Percentiles rank a stretch among this genome's conserved stretches.
phyloP scores from a whole-genome alignment of 2,888 invertebrate species.

The Rhorus exstirpatorius region DNA sequence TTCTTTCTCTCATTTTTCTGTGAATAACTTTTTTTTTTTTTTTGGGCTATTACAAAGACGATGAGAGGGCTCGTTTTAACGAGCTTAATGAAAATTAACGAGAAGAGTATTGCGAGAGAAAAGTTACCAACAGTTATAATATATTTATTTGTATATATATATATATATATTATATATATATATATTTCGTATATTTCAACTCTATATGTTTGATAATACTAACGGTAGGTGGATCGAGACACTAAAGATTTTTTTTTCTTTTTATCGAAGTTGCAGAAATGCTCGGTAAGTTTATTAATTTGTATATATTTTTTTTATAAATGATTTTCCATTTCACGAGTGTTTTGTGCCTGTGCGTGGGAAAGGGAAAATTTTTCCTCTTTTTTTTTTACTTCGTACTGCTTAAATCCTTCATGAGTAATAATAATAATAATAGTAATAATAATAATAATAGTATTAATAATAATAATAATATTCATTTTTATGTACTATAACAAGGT shows the following conservation, averaged over 20 bases:
- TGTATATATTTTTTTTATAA: not conserved
- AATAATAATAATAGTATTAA: not conserved
- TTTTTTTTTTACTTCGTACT: conserved; percentile 7
- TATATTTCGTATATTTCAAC: conserved; percentile 13
- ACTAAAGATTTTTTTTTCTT: not conserved
- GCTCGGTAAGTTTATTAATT: not conserved
- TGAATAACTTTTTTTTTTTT: conserved; percentile 48
- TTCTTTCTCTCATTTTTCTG: conserved; percentile 49
- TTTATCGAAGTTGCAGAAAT: not conserved
- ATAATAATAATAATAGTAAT: conserved; percentile 48
- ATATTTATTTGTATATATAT: conserved; percentile 31
- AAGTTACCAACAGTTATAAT: conserved; percentile 2
- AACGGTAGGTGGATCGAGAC: conserved; percentile 11
- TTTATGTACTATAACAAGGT: conserved; percentile 74
- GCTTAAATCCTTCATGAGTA: conserved; percentile 18
- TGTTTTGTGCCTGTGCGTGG: conserved; percentile 32
- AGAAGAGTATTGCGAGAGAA: conserved; percentile 28
- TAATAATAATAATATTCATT: not conserved
- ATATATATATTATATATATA: conserved; percentile 28
- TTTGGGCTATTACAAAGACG: not conserved
- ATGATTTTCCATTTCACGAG: conserved; percentile 2
- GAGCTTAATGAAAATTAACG: conserved; percentile 31
- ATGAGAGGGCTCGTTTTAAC: not conserved
- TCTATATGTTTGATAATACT: conserved; percentile 22
- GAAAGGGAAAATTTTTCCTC: conserved; percentile 18